phyloP scores from a whole-genome alignment of 2,888 invertebrate species.

The Synanthedon andrenaeformis region DNA sequence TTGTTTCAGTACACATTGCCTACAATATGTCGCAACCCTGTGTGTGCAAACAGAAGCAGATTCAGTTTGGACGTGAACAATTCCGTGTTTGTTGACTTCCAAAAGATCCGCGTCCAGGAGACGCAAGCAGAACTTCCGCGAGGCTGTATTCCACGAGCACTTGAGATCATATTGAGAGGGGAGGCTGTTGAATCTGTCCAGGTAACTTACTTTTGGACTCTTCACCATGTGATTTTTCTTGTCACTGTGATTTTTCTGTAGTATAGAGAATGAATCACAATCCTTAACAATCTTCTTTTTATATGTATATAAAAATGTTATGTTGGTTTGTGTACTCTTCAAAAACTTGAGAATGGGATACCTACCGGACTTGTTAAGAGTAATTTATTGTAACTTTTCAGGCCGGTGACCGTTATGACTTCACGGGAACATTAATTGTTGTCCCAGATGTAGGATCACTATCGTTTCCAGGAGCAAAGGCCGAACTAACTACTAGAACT shows the following conservation, averaged over 20 bases:
- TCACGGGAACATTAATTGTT: conserved; percentile 95
- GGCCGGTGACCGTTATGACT: conserved; percentile 87
- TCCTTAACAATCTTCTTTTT: too few relatives aligned
- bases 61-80: conserved; percentile 94
- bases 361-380: too few relatives aligned
- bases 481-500: conserved; percentile 83
- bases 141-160: conserved; percentile 95
- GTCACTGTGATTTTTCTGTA: too few relatives aligned
- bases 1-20: conserved; percentile 86
- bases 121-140: conserved; percentile 96
- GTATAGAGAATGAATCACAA: too few relatives aligned
- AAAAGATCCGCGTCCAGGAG: conserved; percentile 97
- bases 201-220: conserved; percentile 52
- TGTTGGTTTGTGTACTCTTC: too few relatives aligned
- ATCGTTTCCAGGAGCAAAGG: conserved; percentile 86
- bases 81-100: conserved; percentile 97
- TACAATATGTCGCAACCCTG: conserved; percentile 95
- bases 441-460: conserved; percentile 95
- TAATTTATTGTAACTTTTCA: conserved; percentile 24
- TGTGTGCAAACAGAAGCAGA: conserved; percentile 90
- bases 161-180: conserved; percentile 94
- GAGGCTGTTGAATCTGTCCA: conserved; percentile 97
- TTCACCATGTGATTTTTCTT: too few relatives aligned
- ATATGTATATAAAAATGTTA: too few relatives aligned
- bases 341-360: too few relatives aligned